Percentiles rank a stretch among this genome's conserved stretches.
phyloP scores from a whole-genome alignment of 1,140 invertebrate species.

The Sesamia nonagrioides region DNA sequence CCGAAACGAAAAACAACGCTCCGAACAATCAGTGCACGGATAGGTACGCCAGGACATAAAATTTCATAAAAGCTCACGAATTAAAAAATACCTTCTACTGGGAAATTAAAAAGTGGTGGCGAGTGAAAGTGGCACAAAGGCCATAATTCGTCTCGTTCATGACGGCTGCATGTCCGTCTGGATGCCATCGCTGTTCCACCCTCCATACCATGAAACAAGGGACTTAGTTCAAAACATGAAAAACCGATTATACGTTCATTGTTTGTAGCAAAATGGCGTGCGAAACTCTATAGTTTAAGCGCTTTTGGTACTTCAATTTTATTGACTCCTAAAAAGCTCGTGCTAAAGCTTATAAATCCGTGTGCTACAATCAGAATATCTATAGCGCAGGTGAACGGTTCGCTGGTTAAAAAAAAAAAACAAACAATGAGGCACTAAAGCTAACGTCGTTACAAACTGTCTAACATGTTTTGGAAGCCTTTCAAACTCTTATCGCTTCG shows the following conservation, averaged over 20 bases:
- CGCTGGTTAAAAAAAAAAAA: constrained; percentile 3
- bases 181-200: constrained; percentile 59
- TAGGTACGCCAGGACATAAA: constrained; percentile 69
- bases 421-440: constrained; percentile 19
- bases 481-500: constrained; percentile 20
- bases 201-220: constrained; percentile 67
- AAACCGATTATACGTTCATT: constrained; percentile 82
- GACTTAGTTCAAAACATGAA: constrained; percentile 80
- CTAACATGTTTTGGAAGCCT: background rate
- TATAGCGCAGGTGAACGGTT: constrained; percentile 38
- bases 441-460: constrained; percentile 5
- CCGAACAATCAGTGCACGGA: constrained; percentile 67
- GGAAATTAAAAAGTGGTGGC: constrained; percentile 78
- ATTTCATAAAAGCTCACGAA: constrained; percentile 79
- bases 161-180: constrained; percentile 71
- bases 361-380: constrained; percentile 55
- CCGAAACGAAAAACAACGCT: constrained; percentile 59
- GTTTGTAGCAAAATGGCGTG: constrained; percentile 77
- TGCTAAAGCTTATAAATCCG: constrained; percentile 74
- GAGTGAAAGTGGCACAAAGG: constrained; percentile 82
- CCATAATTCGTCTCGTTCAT: constrained; percentile 81
- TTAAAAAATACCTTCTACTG: constrained; percentile 79
- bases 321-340: constrained; percentile 80
- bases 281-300: constrained; percentile 73
- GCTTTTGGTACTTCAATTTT: constrained; percentile 79